Base-by-base conservation (phyloP, 92 coral and sea anemone species). In the Plumapathes pennacea region DNA sequence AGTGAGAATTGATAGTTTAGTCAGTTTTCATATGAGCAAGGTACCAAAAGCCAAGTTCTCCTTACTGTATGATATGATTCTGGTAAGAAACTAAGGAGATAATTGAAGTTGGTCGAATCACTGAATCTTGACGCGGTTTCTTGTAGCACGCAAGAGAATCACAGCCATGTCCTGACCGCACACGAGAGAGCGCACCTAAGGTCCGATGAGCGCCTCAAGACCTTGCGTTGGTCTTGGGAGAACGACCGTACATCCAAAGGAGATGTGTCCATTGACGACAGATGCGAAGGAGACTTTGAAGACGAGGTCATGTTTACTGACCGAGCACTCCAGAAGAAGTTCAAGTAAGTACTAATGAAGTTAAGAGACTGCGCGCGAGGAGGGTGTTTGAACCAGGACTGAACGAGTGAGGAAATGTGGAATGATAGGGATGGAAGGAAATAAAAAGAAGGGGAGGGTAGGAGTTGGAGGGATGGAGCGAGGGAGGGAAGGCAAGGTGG, bases 131-230 rank as follows among this genome's bases (percentile, higher is more conserved):
- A n/a, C n/a, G n/a, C n/a, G n/a, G 10, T 42, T 18, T 23, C 25
- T 54, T 64, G 19, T 26, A 77, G 85, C 57, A 47, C 32, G 17
- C 71, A 69, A 43, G 52, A 67, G 29, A 46, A 68, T 6, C 71
- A 59, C 43, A 70, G 67, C 50, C 74, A 76, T 42, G 60, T 74
- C 4, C 47, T 91, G 55, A 88, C 71, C 23, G 91, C 97, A 4
- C 97, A 91, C 33, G 97, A 91, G 54, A 76, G 97, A 4, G 83
- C 97, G 14, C 97, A 91, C 29, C 63, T 79, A 50, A 69, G 90
- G 9, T 58, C 97, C 0, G 97, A 91, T 18, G 96, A 91, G 55
- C 71, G 97, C 20, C 84, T 91, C 2, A 80, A 88, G 58, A 62
- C 89, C 17, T 38, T 88, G 27, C 85, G 76, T 27, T 91, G 90